These are phyloP conservation scores for Noctilio leporinus DNA, from an alignment of 2,113 vertebrate genomes.

Conservation along the genomic window DNA sequence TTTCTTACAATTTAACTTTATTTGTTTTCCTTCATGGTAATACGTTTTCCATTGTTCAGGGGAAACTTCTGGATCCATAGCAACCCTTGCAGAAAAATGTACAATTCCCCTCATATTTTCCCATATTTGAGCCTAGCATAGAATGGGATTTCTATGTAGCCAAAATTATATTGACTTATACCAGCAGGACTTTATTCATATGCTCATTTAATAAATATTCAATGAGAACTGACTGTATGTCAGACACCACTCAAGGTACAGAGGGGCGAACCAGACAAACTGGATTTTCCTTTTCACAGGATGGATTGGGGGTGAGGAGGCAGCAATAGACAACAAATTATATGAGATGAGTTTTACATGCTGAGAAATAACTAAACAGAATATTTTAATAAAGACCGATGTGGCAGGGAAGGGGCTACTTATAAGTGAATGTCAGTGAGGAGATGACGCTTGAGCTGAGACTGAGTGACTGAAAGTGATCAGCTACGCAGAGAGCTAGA, in stretches of 20 bases:
- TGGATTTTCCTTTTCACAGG: background rate
- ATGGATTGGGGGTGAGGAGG: background rate
- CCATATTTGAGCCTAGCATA: background rate
- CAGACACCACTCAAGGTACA: background rate
- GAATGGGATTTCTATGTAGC: background rate
- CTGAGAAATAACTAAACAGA: background rate
- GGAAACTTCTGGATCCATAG: background rate
- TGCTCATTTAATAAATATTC: constrained; percentile 4
- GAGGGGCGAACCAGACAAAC: background rate
- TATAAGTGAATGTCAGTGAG: background rate
- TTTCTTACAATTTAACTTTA: constrained; percentile 41
- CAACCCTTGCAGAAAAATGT: background rate
- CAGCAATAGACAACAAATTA: background rate
- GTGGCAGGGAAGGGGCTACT: background rate
- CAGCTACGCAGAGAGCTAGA: background rate
- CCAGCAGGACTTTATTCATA: background rate
- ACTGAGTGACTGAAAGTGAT: background rate
- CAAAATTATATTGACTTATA: background rate
- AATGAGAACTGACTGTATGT: background rate
- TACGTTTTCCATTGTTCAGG: background rate
- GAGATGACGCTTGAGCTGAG: background rate
- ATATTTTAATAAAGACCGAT: background rate
- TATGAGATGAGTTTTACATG: background rate
- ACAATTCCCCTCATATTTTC: background rate
- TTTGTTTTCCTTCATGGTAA: constrained; percentile 39